phyloP scores from a whole-genome alignment of 2,888 invertebrate species.

The Physocephala rufipes region DNA sequence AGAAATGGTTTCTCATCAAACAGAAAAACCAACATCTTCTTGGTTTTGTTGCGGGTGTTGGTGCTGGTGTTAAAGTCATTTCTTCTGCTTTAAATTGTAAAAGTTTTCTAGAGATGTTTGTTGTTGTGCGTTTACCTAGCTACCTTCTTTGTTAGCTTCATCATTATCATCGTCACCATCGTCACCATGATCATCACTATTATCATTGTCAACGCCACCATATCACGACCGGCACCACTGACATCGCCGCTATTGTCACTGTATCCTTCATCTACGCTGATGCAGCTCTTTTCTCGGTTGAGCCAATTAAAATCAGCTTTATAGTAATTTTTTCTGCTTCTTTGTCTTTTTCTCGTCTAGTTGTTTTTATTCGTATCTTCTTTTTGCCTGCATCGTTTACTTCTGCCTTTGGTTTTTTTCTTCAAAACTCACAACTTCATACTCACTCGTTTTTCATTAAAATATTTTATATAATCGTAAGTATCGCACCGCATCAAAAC shows the following conservation, averaged over 20 bases:
- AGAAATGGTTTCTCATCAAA: too few species aligned
- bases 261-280: too few species aligned
- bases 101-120: background rate
- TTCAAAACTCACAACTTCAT: background rate
- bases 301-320: conserved; percentile 16
- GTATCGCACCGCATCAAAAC: too few species aligned
- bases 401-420: background rate
- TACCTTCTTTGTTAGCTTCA: too few species aligned
- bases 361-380: background rate
- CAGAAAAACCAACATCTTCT: too few species aligned
- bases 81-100: too few species aligned
- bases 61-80: too few species aligned
- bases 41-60: too few species aligned
- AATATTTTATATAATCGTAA: too few species aligned
- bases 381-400: background rate
- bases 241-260: too few species aligned
- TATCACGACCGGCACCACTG: too few species aligned
- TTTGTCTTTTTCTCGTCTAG: background rate
- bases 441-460: background rate
- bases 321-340: background rate
- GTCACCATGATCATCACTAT: background rate
- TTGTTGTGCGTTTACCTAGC: background rate
- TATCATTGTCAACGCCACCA: too few species aligned
- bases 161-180: background rate
- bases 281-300: background rate